Conservation (phyloP, 2,797 vertebrate species). For the Phoxinus dragarum region DNA sequence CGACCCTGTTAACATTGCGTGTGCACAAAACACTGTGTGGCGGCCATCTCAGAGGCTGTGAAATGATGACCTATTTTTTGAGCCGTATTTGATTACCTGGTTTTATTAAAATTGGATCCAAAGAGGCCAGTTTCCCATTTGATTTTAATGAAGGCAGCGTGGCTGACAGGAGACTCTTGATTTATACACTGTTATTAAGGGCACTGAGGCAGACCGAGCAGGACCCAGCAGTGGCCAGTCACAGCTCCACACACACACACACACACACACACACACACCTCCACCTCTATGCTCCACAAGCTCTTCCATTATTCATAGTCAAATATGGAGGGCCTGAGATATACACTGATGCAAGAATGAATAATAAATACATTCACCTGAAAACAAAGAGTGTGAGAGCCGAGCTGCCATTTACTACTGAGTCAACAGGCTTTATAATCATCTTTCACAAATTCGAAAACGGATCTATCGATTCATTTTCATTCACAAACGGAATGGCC, state of each 20-base stretch:
- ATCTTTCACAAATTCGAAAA: constrained; percentile 28
- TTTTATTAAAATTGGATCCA: constrained; percentile 85
- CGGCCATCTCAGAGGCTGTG: constrained; percentile 70
- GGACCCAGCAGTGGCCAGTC: constrained; percentile 57
- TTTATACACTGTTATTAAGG: constrained; percentile 85
- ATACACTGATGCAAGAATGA: constrained; percentile 81
- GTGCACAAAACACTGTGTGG: constrained; percentile 69
- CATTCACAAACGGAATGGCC: constrained; percentile 31
- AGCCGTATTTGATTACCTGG: constrained; percentile 80
- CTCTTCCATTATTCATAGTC: constrained; percentile 86
- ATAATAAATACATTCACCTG: constrained; percentile 85
- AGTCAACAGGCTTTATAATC: constrained; percentile 49
- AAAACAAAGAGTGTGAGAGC: constrained; percentile 72
- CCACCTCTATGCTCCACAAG: constrained; percentile 79
- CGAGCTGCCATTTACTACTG: constrained; percentile 50
- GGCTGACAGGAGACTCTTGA: constrained; percentile 82
- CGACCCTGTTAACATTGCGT: constrained; percentile 66
- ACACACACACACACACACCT: constrained; percentile 64
- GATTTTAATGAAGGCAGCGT: constrained; percentile 83
- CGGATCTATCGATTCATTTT: constrained; percentile 44
- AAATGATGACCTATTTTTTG: constrained; percentile 80
- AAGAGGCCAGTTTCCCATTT: constrained; percentile 80
- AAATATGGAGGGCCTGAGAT: constrained; percentile 71
- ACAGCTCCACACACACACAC: constrained; percentile 68
- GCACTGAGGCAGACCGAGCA: constrained; percentile 71